A percentile compares a stretch with the other conserved stretches of the same genome.
Conservation (phyloP, 2,797 vertebrate species). For the Phataginus tricuspis region DNA sequence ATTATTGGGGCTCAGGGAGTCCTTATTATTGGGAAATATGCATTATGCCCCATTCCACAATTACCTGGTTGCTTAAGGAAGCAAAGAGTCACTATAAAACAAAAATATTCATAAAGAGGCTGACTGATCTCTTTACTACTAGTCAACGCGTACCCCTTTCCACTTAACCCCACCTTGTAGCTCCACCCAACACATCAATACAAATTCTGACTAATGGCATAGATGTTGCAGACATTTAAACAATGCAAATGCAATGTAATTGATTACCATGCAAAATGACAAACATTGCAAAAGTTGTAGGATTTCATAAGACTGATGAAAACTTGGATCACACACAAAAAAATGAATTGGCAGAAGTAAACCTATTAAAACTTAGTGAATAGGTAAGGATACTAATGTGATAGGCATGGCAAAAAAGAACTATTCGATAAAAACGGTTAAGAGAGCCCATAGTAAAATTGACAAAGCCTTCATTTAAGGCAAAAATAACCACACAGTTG, state of each 20-base stretch:
- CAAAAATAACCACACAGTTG: not conserved
- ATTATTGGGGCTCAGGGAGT: not conserved
- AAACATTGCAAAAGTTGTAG: constrained; percentile 39
- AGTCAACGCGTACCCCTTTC: not conserved
- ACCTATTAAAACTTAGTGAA: constrained; percentile 26
- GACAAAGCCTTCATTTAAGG: not conserved
- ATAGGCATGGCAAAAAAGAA: not conserved
- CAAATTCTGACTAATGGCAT: not conserved
- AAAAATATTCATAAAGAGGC: not conserved
- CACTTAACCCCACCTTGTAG: not conserved
- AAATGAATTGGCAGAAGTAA: not conserved
- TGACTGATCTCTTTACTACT: not conserved
- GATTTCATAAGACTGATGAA: constrained; percentile 21
- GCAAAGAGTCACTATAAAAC: not conserved
- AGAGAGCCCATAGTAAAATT: constrained; percentile 13
- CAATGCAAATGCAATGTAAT: not conserved
- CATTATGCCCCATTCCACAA: not conserved
- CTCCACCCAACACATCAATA: not conserved
- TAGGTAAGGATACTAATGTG: not conserved
- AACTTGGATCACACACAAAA: not conserved
- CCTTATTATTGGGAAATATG: not conserved
- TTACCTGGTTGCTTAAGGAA: not conserved
- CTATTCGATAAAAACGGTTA: not conserved
- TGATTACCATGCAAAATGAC: not conserved
- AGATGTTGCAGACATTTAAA: not conserved